Conservation (phyloP, 2,113 vertebrate species). For the Cygnus buccinator region DNA sequence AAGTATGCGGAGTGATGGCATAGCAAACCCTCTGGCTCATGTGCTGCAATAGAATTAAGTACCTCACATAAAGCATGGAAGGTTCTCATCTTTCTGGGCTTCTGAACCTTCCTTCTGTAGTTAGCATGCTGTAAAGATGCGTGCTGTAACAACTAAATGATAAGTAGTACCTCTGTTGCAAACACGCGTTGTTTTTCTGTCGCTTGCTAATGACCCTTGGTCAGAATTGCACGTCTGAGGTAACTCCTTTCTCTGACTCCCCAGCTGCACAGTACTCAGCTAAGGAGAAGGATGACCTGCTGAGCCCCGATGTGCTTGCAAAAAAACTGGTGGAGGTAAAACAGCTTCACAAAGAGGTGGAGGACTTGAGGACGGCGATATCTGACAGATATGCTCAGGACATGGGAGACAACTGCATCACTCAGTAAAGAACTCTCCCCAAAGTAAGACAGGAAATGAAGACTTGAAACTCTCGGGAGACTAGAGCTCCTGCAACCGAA, state of each 20-base stretch:
- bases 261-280: constrained; percentile 76
- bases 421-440: constrained; percentile 76
- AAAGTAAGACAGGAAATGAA: constrained; percentile 23
- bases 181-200: not conserved
- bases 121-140: not conserved
- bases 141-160: not conserved
- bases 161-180: not conserved
- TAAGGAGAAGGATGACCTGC: constrained; percentile 81
- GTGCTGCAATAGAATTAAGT: not conserved
- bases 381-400: constrained; percentile 97
- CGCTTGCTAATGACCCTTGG: not conserved
- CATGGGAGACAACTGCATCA: constrained; percentile 98
- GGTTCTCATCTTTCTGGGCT: not conserved
- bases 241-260: constrained; percentile 28
- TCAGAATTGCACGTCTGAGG: not conserved
- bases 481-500: not conserved
- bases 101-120: not conserved
- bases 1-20: constrained; percentile 40
- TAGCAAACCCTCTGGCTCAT: not conserved
- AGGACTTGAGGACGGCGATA: constrained; percentile 91
- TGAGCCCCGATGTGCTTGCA: constrained; percentile 84
- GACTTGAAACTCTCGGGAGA: constrained; percentile 45
- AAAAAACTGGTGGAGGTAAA: constrained; percentile 89
- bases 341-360: constrained; percentile 89
- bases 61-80: not conserved